Percentiles rank a stretch among this genome's conserved stretches.
These are phyloP conservation scores for Psophia crepitans DNA, from an alignment of 2,113 vertebrate species.

Conservation along the genomic window DNA sequence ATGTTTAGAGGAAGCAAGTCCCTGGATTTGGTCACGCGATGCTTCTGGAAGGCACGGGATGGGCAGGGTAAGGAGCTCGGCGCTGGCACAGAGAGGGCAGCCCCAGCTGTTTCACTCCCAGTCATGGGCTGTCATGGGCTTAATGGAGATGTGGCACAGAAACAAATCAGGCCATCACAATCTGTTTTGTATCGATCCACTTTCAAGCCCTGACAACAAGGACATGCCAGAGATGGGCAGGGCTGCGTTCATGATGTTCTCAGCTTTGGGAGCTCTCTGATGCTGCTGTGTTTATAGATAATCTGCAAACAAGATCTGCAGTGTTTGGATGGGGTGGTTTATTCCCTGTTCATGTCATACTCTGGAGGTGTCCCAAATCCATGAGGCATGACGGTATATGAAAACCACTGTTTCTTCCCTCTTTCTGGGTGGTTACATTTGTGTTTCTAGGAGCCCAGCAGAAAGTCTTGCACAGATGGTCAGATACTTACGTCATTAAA, in stretches of 20 bases:
- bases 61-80: accelerated
- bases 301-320: neutral
- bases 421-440: neutral
- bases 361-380: constrained; percentile 15
- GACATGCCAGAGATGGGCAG: constrained; percentile 38
- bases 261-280: constrained; percentile 20
- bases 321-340: neutral
- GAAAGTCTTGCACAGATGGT: neutral
- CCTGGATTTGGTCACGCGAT: neutral
- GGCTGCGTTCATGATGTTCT: neutral
- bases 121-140: neutral
- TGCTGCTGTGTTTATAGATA: neutral
- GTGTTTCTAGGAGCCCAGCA: neutral
- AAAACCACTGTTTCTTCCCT: neutral
- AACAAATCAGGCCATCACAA: neutral
- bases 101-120: neutral
- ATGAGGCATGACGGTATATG: neutral
- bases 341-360: neutral
- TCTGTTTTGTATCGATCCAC: neutral
- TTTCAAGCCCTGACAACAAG: constrained; percentile 9
- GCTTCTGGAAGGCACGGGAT: neutral
- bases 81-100: neutral
- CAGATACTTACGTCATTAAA: neutral
- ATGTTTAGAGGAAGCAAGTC: neutral
- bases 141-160: neutral